A percentile compares a stretch with the other conserved stretches of the same genome.
Evolutionary conservation across 2,797 vertebrate genomes (phyloP).

Genomic region (Enteromius treurensis): DNA sequence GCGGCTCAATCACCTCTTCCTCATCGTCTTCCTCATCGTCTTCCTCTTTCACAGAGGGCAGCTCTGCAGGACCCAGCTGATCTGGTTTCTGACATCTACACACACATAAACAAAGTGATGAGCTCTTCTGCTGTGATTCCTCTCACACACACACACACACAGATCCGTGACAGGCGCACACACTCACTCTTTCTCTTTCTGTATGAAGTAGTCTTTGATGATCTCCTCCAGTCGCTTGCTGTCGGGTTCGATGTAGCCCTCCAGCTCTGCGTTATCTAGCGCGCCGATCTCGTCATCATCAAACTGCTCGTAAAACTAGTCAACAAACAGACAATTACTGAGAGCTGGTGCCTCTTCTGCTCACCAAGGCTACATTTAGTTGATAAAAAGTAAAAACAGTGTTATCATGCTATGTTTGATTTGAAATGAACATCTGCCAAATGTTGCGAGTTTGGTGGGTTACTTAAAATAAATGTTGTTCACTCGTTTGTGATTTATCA

Average conservation of each 20-base stretch:
- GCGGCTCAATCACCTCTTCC: slow-evolving; percentile 76
- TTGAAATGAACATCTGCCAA: too few relatives aligned
- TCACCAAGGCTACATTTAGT: not conserved
- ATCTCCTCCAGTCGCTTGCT: slow-evolving; percentile 87
- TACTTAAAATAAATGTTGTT: too few relatives aligned
- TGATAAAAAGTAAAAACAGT: not conserved
- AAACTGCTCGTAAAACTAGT: slow-evolving; percentile 94
- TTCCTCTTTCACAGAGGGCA: slow-evolving; percentile 76
- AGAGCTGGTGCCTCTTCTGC: not conserved
- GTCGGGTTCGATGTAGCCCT: slow-evolving; percentile 87
- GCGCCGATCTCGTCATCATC: slow-evolving; percentile 96
- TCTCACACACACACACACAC: not conserved
- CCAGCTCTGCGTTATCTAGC: slow-evolving; percentile 92
- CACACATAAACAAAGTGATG: not conserved
- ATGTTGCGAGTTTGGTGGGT: too few relatives aligned
- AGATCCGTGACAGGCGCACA: not conserved
- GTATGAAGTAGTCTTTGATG: slow-evolving; percentile 88
- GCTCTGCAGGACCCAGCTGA: slow-evolving; percentile 80
- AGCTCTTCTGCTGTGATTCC: not conserved
- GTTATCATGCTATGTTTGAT: not conserved
- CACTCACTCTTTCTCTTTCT: slow-evolving; percentile 89
- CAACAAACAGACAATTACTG: slow-evolving; percentile 13
- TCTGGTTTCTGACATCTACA: slow-evolving; percentile 74
- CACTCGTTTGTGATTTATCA: too few relatives aligned
- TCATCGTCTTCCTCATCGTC: slow-evolving; percentile 82